phyloP scores from a whole-genome alignment of 2,888 invertebrate species.

The Eupsilia transversa region DNA sequence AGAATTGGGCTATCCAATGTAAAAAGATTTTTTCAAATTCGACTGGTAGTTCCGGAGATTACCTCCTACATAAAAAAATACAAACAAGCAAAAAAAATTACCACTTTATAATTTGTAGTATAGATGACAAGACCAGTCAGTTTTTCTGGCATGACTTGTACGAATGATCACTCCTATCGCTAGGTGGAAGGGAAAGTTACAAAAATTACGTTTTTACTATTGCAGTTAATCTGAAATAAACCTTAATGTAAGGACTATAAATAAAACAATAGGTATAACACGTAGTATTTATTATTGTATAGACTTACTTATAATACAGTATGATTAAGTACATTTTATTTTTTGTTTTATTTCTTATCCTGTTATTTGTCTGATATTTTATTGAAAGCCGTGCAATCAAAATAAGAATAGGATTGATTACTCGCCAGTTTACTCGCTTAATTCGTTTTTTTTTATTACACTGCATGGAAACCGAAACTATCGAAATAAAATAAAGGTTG shows the following conservation, averaged over 20 bases:
- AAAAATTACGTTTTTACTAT: not conserved
- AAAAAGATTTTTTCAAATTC: too few relatives aligned
- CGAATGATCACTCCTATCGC: not conserved
- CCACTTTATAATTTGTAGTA: too few relatives aligned
- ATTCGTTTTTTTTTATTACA: not conserved
- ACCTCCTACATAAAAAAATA: too few relatives aligned
- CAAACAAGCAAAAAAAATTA: too few relatives aligned
- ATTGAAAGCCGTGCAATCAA: slow-evolving; percentile 14
- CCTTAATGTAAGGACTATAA: slow-evolving; percentile 33
- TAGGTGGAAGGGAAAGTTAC: too few relatives aligned
- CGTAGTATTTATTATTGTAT: slow-evolving; percentile 73
- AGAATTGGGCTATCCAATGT: too few relatives aligned
- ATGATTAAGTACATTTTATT: slow-evolving; percentile 56
- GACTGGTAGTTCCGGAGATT: too few relatives aligned
- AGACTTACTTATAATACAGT: slow-evolving; percentile 66
- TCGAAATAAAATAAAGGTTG: too few relatives aligned
- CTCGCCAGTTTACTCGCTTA: not conserved
- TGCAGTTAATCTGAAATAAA: slow-evolving; percentile 34
- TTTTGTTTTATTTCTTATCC: slow-evolving; percentile 27
- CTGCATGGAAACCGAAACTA: not conserved
- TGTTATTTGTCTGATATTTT: slow-evolving; percentile 7
- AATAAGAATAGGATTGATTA: not conserved
- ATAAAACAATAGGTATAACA: slow-evolving; percentile 61
- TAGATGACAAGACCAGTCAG: not conserved
- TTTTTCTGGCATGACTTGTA: slow-evolving; percentile 19